Percentiles rank a stretch among this genome's conserved stretches.
phyloP scores from a whole-genome alignment of 2,797 vertebrate genomes.

The Petrocephalus schoutedeni region DNA sequence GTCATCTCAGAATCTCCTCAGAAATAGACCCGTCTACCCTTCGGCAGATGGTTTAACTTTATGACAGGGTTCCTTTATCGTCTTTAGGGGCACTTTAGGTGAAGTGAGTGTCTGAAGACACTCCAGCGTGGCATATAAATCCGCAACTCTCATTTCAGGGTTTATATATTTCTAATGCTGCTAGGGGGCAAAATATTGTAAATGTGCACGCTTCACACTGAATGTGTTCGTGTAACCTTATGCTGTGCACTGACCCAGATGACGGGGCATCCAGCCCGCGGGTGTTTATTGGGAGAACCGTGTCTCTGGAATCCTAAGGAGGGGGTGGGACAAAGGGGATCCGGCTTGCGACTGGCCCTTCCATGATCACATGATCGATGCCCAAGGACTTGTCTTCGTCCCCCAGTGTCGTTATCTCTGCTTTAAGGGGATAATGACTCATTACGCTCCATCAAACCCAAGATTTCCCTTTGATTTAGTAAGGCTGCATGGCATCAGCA shows the following conservation, averaged over 20 bases:
- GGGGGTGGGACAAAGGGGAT: neutral
- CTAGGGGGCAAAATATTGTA: neutral
- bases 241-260: neutral
- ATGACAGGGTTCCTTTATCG: neutral
- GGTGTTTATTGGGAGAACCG: neutral
- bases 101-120: neutral
- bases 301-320: neutral
- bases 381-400: conserved; percentile 25
- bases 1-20: neutral
- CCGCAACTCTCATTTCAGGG: neutral
- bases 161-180: neutral
- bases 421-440: conserved; percentile 49
- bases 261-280: neutral
- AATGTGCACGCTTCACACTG: neutral
- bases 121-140: neutral
- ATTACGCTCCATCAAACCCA: conserved; percentile 61
- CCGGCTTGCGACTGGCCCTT: neutral
- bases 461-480: conserved; percentile 44
- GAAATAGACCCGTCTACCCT: neutral
- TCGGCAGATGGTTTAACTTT: neutral
- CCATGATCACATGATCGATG: conserved; percentile 5
- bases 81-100: neutral
- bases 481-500: conserved; percentile 47
- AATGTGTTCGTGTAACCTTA: neutral
- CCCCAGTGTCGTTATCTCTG: conserved; percentile 53